A percentile compares a stretch with the other conserved stretches of the same genome.
Conservation (phyloP, 2,797 vertebrate genomes). For the Platalea minor region DNA sequence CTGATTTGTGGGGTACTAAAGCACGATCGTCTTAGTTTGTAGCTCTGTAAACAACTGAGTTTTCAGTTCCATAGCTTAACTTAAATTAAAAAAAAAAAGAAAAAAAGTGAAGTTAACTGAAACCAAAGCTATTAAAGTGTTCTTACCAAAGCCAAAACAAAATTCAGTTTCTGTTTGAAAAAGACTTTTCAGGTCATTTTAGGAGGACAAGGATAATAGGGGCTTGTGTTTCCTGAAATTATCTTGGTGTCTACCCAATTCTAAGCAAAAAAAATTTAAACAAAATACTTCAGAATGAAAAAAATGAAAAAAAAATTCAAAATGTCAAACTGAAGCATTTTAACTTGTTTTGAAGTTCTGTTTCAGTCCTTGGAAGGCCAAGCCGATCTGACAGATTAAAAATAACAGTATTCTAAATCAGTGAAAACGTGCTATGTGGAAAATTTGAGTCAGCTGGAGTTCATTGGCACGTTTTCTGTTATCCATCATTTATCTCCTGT, state of each 20-base stretch:
- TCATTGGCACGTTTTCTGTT: neutral
- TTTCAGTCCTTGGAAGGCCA: neutral
- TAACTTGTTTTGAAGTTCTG: neutral
- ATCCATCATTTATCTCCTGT: neutral
- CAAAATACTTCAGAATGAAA: neutral
- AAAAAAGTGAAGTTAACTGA: neutral
- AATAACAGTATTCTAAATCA: neutral
- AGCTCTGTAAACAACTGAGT: neutral
- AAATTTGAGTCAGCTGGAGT: neutral
- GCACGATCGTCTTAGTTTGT: neutral
- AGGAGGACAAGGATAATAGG: neutral
- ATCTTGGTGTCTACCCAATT: neutral
- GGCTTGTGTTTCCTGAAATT: neutral
- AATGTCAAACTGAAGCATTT: neutral
- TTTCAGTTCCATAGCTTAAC: neutral
- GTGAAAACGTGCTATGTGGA: neutral
- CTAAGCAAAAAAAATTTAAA: neutral
- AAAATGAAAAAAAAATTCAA: neutral
- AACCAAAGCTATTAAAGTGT: neutral
- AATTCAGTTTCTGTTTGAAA: neutral
- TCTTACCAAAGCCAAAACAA: neutral
- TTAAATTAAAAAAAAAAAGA: neutral
- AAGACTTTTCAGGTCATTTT: neutral
- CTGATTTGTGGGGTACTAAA: neutral
- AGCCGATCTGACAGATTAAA: neutral